Evolutionary conservation across 2,113 vertebrate species (phyloP).

Genomic region (Okapia johnstoni): DNA sequence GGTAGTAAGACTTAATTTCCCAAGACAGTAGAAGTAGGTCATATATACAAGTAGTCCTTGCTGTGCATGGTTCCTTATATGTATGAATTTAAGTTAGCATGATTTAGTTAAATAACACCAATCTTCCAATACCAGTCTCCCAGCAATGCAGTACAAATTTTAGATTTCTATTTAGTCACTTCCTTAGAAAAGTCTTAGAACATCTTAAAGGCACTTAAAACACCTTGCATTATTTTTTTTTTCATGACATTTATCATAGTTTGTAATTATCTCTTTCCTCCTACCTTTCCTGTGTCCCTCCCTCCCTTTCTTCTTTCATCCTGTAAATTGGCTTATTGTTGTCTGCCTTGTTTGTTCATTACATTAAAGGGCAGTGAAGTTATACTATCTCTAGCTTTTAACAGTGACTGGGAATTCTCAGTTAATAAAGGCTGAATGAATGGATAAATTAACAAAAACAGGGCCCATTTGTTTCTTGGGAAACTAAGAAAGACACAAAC

Average conservation of each 20-base stretch:
- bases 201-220: neutral
- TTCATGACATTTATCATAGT: neutral
- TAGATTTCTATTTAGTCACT: neutral
- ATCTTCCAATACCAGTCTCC: neutral
- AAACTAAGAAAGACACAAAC: neutral
- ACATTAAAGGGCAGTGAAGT: neutral
- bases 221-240: neutral
- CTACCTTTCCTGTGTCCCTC: neutral
- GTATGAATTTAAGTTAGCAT: neutral
- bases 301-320: neutral
- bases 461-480: neutral
- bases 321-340: neutral
- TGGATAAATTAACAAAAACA: neutral
- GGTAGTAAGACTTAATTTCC: neutral
- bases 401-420: neutral
- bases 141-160: neutral
- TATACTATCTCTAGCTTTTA: neutral
- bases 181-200: neutral
- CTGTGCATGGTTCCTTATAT: neutral
- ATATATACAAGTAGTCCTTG: neutral
- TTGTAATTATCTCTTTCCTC: neutral
- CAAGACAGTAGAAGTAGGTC: neutral
- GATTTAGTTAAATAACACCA: neutral
- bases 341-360: neutral
- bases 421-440: neutral